Base-by-base conservation (phyloP, 2,888 invertebrate genomes). In the Oscheius sp. region DNA sequence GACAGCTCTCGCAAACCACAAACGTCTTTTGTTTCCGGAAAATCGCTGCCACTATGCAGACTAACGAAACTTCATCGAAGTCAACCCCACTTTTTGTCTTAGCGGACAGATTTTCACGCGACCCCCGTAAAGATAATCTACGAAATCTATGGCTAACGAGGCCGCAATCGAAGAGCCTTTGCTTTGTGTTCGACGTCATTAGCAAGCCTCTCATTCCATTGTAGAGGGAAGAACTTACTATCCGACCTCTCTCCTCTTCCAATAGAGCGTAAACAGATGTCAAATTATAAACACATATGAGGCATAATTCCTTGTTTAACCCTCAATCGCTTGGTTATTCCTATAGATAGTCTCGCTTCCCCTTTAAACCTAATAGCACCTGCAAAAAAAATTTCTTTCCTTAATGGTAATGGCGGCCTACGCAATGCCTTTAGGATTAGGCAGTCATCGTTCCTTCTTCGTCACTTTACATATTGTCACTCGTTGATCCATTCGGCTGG, bases 141-240 rank as follows among this genome's bases (percentile, higher is more conserved):
- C 41, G 44, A 54, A 59, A 44, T 59, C 59, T 59, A 44, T 59
- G 28, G 44, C 59, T 59, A 59, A 59, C 59, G 59, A 59, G 59
- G 44, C 59, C 44, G 44, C 59, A 59, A 59, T 59, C 59, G 59
- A 59, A 59, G 59, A 24, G 44, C 28, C 59, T 59, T 59, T 44
- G 59, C 59, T 59, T 62, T 62, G 49, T 62, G 62, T 47, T 47
- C 47, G 38, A 24, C 59, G 62, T 62, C 62, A 49, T 62, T 49
- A 49, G 62, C 49, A 26, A n/a, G 17, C 30, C 49, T 38, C 49
- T 47, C 49, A 38, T 59, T 59, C 59, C 41, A 54, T 32, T n/a
- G 50, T 24, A 24, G 20, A 20, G 14, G 30, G 17, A 33, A 54
- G 33, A 22, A 54, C 33, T 9, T 17, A 12, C 33, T 17, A 2